phyloP scores from a whole-genome alignment of 1,140 invertebrate genomes.

The Listronotus bonariensis region DNA sequence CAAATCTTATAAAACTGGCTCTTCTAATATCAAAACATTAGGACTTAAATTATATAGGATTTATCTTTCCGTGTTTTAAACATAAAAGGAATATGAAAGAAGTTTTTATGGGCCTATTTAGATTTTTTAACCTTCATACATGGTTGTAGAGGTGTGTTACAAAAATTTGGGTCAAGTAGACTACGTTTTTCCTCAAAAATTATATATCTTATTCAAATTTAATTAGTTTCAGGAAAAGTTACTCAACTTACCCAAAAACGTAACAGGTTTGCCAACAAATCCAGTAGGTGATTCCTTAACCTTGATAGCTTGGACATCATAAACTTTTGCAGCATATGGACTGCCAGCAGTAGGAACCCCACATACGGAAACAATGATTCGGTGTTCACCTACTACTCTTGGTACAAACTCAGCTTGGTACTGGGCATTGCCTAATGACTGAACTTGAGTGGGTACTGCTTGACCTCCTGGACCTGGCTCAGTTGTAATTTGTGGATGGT shows the following conservation, averaged over 20 bases:
- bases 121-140: too few relatives aligned
- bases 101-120: too few relatives aligned
- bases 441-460: conserved; percentile 84
- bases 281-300: conserved; percentile 90
- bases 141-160: too few relatives aligned
- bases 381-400: conserved; percentile 85
- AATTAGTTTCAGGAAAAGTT: background rate
- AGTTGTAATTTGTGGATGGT: conserved; percentile 10
- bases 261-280: conserved; percentile 89
- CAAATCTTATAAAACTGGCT: too few relatives aligned
- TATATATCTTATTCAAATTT: too few relatives aligned
- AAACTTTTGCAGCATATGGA: conserved; percentile 92
- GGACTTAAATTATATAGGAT: too few relatives aligned
- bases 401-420: conserved; percentile 89
- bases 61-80: too few relatives aligned
- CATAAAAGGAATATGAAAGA: too few relatives aligned
- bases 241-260: conserved; percentile 81
- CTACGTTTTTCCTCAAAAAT: too few relatives aligned
- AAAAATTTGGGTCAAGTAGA: too few relatives aligned
- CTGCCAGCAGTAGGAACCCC: conserved; percentile 81
- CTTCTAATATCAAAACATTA: too few relatives aligned
- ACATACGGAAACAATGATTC: conserved; percentile 81
- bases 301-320: conserved; percentile 92
- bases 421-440: conserved; percentile 68
- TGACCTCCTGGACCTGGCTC: conserved; percentile 79